Evolutionary conservation across 2,888 invertebrate genomes (phyloP), one percentile per base, ranked within the genome.

Genomic region (Drosophila kokeensis): DNA sequence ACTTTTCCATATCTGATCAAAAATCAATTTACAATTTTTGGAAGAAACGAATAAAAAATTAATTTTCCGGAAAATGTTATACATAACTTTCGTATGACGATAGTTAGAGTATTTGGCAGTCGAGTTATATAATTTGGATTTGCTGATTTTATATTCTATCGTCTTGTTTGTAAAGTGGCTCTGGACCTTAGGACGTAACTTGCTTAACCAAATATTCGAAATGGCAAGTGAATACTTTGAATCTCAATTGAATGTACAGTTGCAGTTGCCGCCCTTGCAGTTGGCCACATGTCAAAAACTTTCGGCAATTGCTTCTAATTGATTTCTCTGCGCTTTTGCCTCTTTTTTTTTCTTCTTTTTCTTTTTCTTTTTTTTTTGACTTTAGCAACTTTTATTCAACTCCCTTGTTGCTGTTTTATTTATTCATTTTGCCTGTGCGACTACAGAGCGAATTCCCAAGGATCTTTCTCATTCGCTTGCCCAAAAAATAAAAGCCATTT

Each of bases 301-400:
- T 80, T 77, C 59, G 52, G 36, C 45, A 57, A 71, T 78, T 71
- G 59, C 64, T 67, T 78, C 54, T 80, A 80, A 80, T 78, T 80
- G 77, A 74, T 77, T 79, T 73, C 40, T 27, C 52, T 69, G 69
- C 63, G 49, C 58, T 69, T 70, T 69, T 69, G 52, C 34, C 38
- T 15, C n/a, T 4, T 40, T 21, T 11, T 24, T 21, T 15, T 53
- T n/a, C 38, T 38, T 4, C 2, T 29, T 18, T 4, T n/a, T 13
- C 10, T 65, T n/a, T 30, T 36, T 3, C 45, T 42, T 49, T 36
- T 65, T 63, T 58, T 57, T 61, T 61, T 32, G 30, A 45, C 40
- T 62, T 42, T 53, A 52, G 53, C 38, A 73, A 55, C 49, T 63
- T 49, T 50, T 8, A 24, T 42, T 24, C 10, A 15, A 27, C 15